These are phyloP conservation scores for Philaenus spumarius DNA, from an alignment of 1,140 invertebrate species.

Conservation along the genomic window DNA sequence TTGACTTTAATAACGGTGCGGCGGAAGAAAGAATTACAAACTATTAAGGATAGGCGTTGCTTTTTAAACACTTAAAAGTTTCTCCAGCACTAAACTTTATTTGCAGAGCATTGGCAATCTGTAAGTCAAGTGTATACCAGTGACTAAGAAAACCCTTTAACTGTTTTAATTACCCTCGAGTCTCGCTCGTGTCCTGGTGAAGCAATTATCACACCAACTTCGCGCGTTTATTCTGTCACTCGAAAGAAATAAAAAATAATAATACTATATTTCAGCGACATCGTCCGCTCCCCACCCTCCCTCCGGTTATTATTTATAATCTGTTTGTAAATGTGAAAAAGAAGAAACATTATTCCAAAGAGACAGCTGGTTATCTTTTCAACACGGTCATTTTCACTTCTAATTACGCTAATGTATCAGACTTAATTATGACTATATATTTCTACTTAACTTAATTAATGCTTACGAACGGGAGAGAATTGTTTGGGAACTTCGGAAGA, in stretches of 20 bases:
- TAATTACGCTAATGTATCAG: conserved; percentile 22
- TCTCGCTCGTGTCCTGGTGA: too few species aligned
- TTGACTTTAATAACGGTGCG: too few species aligned
- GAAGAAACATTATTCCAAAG: conserved; percentile 20
- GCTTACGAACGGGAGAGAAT: not conserved
- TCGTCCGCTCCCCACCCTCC: conserved; percentile 1
- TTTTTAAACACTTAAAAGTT: too few species aligned
- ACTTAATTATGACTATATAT: conserved; percentile 21
- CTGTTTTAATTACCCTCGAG: too few species aligned
- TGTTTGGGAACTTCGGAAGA: too few species aligned
- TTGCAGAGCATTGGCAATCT: too few species aligned
- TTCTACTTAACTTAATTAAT: not conserved
- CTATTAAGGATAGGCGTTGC: too few species aligned
- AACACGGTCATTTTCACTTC: conserved; percentile 22
- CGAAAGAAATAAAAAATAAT: conserved; percentile 10
- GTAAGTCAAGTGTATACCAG: too few species aligned
- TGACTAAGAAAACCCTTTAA: too few species aligned
- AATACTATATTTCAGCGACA: conserved; percentile 14
- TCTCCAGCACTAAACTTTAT: too few species aligned
- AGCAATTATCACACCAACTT: conserved; percentile 19
- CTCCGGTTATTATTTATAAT: conserved; percentile 21
- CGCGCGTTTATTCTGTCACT: conserved; percentile 5
- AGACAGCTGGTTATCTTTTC: conserved; percentile 20
- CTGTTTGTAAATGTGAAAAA: conserved; percentile 19
- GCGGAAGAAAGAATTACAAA: too few species aligned